Evolutionary conservation across 2,888 invertebrate species (phyloP), one percentile per base, ranked within the genome.

Genomic region (Drosophila prostipennis): DNA sequence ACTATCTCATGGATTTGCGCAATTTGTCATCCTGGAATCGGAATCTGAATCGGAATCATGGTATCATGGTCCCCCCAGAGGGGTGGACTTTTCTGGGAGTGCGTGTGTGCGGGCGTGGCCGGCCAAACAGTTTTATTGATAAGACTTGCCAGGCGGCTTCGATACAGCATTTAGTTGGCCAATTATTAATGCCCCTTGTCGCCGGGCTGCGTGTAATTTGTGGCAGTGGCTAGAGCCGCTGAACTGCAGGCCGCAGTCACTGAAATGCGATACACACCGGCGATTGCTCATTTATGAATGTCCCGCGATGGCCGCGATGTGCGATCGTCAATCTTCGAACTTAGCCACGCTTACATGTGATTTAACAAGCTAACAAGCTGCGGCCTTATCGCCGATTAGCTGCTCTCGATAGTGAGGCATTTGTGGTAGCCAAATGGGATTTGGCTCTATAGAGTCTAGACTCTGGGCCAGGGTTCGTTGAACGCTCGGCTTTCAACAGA

Each of bases 1-100:
- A 80, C 78, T 89, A 85, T 89, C 89, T 86, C 89, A 89, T 89
- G 89, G 78, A 86, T 87, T 89, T 89, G 83, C 89, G 87, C 89
- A 89, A 89, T 89, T 89, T 89, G 89, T 89, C 89, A 89, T 88
- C 85, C 85, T 76, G 78, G 59, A 74, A 69, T 57, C 59, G 72
- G 67, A 60, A 58, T 74, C 54, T 53, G 43, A 67, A 67, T 51
- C 59, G 48, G 48, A 37, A 54, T 53, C 65, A 11, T 6, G 13
- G 37, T 29, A 23, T 23, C 23, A 4, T 4, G 23, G 23, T 23
- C 3, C 32, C 16, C 26, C 16, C 32, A 32, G 13, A 26, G 16
- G 34, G 3, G 8, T 46, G 11, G 37, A 29, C 11, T 42, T 42
- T 42, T n/a, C 26, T 65, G 57, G 34, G 34, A 49, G 54, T 54